These are phyloP conservation scores for Neoscelio sp. DNA, from an alignment of 2,888 invertebrate species.

Conservation along the genomic window DNA sequence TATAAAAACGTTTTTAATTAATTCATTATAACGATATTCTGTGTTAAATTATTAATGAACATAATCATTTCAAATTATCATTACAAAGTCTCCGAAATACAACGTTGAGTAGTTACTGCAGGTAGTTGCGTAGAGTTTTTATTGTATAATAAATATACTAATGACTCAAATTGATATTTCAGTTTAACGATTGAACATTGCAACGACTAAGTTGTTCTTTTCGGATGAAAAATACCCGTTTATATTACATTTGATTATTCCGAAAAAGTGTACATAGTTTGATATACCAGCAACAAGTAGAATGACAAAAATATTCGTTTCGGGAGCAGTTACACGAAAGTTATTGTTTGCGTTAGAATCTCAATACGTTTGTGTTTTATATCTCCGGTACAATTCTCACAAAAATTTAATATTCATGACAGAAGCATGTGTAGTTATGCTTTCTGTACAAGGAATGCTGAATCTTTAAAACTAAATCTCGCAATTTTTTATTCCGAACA, in stretches of 20 bases:
- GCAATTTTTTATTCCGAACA: neutral
- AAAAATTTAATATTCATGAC: neutral
- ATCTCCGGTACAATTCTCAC: neutral
- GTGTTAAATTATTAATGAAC: too few relatives aligned
- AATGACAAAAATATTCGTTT: neutral
- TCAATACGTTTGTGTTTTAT: neutral
- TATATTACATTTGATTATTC: neutral
- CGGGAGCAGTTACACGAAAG: neutral
- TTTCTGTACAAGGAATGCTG: neutral
- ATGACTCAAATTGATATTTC: too few relatives aligned
- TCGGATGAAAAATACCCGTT: too few relatives aligned
- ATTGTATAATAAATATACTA: too few relatives aligned
- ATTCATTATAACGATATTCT: too few relatives aligned
- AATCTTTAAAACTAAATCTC: neutral
- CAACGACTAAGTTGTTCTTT: too few relatives aligned
- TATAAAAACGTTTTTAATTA: too few relatives aligned
- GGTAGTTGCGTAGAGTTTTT: too few relatives aligned
- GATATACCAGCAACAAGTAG: neutral
- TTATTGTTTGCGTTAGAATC: neutral
- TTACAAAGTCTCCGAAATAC: too few relatives aligned
- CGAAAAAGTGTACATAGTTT: neutral
- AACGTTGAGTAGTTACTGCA: too few relatives aligned
- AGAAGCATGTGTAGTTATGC: neutral
- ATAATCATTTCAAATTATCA: too few relatives aligned
- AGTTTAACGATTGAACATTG: too few relatives aligned